phyloP scores from a whole-genome alignment of 2,797 vertebrate genomes.

The Rhabdomys pumilio region DNA sequence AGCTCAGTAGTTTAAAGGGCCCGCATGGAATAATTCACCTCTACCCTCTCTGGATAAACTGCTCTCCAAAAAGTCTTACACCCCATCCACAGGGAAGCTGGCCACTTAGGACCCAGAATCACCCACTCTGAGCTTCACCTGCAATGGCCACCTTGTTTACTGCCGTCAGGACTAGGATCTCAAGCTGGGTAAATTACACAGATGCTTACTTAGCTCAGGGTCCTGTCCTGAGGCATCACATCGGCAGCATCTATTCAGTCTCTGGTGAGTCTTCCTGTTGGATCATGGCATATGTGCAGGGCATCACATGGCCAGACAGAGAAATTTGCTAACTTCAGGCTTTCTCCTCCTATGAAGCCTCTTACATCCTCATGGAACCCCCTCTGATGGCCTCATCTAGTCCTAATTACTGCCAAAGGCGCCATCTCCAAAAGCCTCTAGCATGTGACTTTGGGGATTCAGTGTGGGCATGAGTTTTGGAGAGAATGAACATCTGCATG shows the following conservation, averaged over 20 bases:
- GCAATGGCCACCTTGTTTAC: neutral
- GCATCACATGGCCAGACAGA: neutral
- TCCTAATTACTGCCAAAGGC: neutral
- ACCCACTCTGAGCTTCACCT: neutral
- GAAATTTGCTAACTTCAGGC: neutral
- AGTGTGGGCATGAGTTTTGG: neutral
- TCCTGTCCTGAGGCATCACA: neutral
- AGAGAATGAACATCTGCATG: neutral
- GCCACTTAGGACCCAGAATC: neutral
- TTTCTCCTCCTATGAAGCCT: neutral
- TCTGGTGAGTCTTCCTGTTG: neutral
- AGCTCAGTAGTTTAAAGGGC: neutral
- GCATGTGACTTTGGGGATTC: neutral
- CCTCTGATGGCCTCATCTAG: neutral
- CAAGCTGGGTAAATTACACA: neutral
- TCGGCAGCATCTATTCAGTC: neutral
- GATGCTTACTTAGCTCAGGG: neutral
- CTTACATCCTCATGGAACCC: neutral
- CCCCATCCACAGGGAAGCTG: neutral
- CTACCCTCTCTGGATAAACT: neutral
- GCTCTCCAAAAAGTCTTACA: neutral
- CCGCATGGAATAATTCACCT: neutral
- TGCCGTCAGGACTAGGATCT: neutral
- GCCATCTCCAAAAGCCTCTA: neutral
- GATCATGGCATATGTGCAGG: neutral